phyloP scores from a whole-genome alignment of 2,113 vertebrate genomes.

The Ginglymostoma cirratum region DNA sequence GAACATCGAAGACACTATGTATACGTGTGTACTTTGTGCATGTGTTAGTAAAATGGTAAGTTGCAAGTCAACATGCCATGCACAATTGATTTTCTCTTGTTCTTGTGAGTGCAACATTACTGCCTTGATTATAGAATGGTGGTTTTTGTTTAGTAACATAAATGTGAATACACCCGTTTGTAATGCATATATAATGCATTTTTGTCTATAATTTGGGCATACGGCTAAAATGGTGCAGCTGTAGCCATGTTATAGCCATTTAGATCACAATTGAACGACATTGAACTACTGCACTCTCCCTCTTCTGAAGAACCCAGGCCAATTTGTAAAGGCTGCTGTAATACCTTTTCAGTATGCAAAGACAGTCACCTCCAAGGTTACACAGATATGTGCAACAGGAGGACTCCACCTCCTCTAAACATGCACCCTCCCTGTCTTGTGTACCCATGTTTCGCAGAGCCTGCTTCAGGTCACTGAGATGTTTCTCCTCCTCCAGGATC shows the following conservation, averaged over 20 bases:
- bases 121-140: conserved; percentile 5
- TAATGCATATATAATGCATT: background rate
- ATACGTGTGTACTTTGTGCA: background rate
- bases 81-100: background rate
- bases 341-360: background rate
- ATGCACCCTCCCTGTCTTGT: background rate
- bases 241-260: background rate
- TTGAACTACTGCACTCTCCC: background rate
- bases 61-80: too few relatives aligned
- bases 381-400: background rate
- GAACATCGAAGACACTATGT: too few relatives aligned
- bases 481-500: background rate
- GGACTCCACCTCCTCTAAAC: background rate
- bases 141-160: conserved; percentile 10
- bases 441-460: background rate
- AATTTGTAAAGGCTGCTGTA: background rate
- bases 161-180: background rate
- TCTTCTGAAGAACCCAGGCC: background rate
- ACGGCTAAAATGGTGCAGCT: background rate
- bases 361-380: background rate
- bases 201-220: background rate
- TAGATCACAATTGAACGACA: background rate
- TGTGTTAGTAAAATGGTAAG: background rate
- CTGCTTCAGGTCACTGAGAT: background rate
- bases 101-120: background rate